Evolutionary conservation across 2,888 invertebrate genomes (phyloP).

Genomic region (Laothoe populi): DNA sequence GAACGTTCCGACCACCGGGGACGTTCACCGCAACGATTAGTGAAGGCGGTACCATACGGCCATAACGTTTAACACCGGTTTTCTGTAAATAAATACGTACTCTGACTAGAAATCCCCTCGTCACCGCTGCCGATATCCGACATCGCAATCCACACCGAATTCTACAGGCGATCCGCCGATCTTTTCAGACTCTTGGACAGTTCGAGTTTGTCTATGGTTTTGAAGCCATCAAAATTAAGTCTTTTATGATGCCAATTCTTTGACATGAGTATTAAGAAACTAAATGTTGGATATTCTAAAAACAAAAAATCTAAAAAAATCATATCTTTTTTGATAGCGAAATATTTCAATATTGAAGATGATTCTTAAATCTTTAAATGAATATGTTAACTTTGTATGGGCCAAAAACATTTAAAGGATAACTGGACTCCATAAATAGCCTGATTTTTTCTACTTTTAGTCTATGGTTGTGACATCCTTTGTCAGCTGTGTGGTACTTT

Average conservation of each 20-base stretch:
- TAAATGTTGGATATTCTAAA: not conserved
- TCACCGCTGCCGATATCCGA: conserved; percentile 92
- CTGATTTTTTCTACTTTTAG: conserved; percentile 38
- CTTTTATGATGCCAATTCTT: conserved; percentile 25
- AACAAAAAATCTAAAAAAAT: not conserved
- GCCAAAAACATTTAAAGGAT: not conserved
- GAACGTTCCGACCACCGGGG: conserved; percentile 64
- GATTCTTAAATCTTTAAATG: not conserved
- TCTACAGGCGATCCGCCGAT: conserved; percentile 81
- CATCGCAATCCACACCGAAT: conserved; percentile 86
- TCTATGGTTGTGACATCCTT: conserved; percentile 56
- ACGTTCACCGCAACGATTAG: conserved; percentile 56
- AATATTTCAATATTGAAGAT: not conserved
- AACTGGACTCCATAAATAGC: conserved; percentile 42
- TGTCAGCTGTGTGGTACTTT: conserved; percentile 47
- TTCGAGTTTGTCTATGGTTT: conserved; percentile 68
- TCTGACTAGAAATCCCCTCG: conserved; percentile 92
- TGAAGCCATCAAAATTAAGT: conserved; percentile 71
- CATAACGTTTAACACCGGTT: not conserved
- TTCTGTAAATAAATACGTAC: conserved; percentile 85
- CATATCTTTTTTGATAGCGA: not conserved
- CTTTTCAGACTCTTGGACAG: conserved; percentile 68
- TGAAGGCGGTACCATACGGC: conserved; percentile 52
- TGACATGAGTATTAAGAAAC: not conserved
- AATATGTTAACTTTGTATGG: too few species aligned